A percentile compares a stretch with the other conserved stretches of the same genome.
These are phyloP conservation scores for Helarctos malayanus DNA, from an alignment of 2,797 vertebrate species.

Conservation along the genomic window DNA sequence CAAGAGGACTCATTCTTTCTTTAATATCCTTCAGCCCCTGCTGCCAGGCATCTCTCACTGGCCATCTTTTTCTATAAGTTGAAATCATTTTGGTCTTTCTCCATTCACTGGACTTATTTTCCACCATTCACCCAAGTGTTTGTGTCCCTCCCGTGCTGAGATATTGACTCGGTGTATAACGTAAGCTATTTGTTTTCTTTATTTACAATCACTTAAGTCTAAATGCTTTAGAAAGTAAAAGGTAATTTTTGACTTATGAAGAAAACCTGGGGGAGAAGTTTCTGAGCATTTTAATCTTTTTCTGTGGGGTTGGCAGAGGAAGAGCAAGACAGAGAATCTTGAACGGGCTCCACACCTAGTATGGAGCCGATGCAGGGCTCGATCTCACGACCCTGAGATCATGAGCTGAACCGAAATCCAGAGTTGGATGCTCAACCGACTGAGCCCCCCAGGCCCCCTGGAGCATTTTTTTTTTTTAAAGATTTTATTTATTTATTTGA, in stretches of 20 bases:
- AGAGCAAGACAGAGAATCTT: background rate
- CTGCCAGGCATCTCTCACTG: background rate
- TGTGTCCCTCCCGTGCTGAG: background rate
- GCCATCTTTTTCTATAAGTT: background rate
- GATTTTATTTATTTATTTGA: no score
- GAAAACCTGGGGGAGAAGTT: background rate
- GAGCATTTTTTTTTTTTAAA: background rate
- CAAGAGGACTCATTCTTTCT: background rate
- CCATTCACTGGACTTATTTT: background rate
- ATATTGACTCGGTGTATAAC: background rate
- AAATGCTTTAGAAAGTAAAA: slow-evolving; percentile 65
- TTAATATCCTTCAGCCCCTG: background rate
- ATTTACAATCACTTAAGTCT: slow-evolving; percentile 41
- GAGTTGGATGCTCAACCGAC: background rate
- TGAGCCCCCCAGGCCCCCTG: background rate
- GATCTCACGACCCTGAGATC: background rate
- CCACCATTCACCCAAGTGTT: background rate
- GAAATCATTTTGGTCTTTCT: background rate
- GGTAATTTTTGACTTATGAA: slow-evolving; percentile 29
- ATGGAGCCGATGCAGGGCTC: background rate
- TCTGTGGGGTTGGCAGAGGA: background rate
- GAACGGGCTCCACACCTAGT: background rate
- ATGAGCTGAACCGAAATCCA: background rate
- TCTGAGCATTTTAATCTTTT: slow-evolving; percentile 2
- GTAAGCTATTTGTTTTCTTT: slow-evolving; percentile 49